These are phyloP conservation scores for Sycophila texana DNA, from an alignment of 2,888 invertebrate genomes.

Conservation along the genomic window DNA sequence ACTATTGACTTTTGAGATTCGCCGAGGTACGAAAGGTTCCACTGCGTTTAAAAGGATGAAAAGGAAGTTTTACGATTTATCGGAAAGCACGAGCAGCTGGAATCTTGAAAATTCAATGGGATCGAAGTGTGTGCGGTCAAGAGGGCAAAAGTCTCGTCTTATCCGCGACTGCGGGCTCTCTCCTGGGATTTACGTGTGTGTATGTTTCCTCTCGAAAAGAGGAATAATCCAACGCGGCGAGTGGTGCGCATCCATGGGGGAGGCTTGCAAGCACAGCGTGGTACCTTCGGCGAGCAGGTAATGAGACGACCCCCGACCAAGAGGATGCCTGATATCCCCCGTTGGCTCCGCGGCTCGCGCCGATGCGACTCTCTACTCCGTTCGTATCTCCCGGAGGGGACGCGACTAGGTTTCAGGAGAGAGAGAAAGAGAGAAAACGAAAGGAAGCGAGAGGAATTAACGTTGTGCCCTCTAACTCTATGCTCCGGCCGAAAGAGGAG, in stretches of 20 bases:
- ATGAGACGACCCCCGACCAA: conserved; percentile 76
- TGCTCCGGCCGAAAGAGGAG: conserved; percentile 51
- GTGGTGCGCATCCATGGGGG: conserved; percentile 53
- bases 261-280: conserved; percentile 72
- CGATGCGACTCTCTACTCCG: conserved; percentile 56
- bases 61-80: neutral
- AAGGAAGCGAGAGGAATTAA: conserved; percentile 29
- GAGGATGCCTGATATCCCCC: conserved; percentile 66
- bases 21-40: neutral
- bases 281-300: conserved; percentile 71
- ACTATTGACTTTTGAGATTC: no score
- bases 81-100: no score
- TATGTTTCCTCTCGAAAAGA: conserved; percentile 30
- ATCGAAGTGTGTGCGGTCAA: conserved; percentile 26
- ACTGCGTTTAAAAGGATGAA: neutral
- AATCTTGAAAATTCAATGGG: conserved; percentile 2
- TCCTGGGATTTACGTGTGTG: conserved; percentile 11
- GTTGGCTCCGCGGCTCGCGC: conserved; percentile 61
- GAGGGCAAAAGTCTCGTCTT: conserved; percentile 23
- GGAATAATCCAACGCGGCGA: conserved; percentile 37
- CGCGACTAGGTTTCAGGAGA: neutral
- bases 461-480: conserved; percentile 14
- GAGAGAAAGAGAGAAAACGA: neutral
- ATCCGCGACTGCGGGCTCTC: conserved; percentile 4
- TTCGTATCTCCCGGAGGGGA: neutral